Evolutionary conservation across 2,113 vertebrate genomes (phyloP).

Genomic region (Tragelaphus buxtoni): DNA sequence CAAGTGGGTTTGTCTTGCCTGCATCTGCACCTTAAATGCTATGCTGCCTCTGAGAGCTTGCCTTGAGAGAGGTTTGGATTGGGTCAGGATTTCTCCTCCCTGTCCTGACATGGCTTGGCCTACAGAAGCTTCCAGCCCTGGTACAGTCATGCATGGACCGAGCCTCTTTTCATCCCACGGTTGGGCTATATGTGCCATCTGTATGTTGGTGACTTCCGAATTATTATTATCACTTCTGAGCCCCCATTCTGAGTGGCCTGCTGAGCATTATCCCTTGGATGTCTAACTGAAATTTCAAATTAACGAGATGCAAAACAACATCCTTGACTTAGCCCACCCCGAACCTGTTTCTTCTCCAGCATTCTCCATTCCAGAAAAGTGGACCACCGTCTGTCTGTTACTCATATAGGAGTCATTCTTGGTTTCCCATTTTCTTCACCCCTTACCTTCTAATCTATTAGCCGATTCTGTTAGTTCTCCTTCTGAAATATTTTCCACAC

Average conservation of each 20-base stretch:
- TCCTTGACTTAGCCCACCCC: background rate
- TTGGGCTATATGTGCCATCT: background rate
- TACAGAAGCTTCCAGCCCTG: background rate
- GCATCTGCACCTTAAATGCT: background rate
- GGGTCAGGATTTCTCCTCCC: background rate
- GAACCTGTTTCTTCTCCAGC: background rate
- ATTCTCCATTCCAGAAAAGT: background rate
- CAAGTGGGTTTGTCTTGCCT: background rate
- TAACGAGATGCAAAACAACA: background rate
- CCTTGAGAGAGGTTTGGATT: background rate
- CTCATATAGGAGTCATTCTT: background rate
- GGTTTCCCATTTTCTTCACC: background rate
- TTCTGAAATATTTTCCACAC: background rate
- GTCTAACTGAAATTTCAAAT: background rate
- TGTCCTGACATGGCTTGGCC: background rate
- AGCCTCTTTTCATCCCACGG: background rate
- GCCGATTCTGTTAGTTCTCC: background rate
- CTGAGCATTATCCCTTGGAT: background rate
- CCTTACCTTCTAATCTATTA: background rate
- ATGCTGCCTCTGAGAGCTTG: background rate
- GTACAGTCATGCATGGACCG: fast-evolving
- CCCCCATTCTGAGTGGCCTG: background rate
- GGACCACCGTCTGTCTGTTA: background rate
- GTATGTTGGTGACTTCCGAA: background rate
- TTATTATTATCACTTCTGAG: background rate